These are phyloP conservation scores for Drosophila punjabiensis DNA, from an alignment of 1,140 invertebrate genomes.

Conservation along the genomic window DNA sequence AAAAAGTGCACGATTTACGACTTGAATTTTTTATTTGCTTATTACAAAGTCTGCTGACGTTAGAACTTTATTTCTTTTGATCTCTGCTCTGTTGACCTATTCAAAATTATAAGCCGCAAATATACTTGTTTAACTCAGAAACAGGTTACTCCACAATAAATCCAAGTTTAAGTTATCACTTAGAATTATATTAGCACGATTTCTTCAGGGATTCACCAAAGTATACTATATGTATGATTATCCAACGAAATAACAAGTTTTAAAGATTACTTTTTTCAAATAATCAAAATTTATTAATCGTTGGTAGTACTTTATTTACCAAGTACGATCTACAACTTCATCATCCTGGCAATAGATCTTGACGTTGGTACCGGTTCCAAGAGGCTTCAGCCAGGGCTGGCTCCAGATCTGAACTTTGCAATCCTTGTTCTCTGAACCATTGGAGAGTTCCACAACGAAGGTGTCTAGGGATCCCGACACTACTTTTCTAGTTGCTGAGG, in stretches of 20 bases:
- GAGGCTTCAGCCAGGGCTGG: not conserved
- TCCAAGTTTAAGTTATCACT: constrained; percentile 4
- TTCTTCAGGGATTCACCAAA: constrained; percentile 1
- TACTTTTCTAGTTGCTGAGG: not conserved
- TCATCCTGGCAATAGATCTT: constrained; percentile 9
- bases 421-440: constrained; percentile 6
- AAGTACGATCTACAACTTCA: constrained; percentile 3
- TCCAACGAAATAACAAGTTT: constrained; percentile 1
- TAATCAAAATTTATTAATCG: constrained; percentile 6
- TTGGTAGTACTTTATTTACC: not conserved
- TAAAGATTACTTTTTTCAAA: not conserved
- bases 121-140: constrained; percentile 3
- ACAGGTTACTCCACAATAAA: constrained; percentile 21
- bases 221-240: not conserved
- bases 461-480: constrained; percentile 2
- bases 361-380: not conserved
- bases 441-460: not conserved
- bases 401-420: constrained; percentile 11
- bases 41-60: not conserved
- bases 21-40: not conserved
- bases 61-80: not conserved
- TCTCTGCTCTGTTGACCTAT: constrained; percentile 5
- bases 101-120: not conserved
- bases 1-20: not conserved
- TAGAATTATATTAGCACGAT: constrained; percentile 4